These are phyloP conservation scores for Ectemnius cavifrons DNA, from an alignment of 2,888 invertebrate genomes.

Conservation along the genomic window DNA sequence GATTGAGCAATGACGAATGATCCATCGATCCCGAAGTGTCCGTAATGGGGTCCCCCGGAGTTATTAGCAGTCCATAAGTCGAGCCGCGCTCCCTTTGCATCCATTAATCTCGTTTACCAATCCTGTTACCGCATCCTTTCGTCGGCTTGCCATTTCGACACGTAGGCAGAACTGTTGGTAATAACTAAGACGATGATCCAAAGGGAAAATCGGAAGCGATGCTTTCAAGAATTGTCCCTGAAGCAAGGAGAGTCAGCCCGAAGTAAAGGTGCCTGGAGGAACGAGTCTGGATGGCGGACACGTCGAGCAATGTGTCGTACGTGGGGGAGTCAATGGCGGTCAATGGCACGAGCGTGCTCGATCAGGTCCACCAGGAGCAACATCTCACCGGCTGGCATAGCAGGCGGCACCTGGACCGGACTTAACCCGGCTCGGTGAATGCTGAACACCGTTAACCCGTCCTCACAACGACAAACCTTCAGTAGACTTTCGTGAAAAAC, in stretches of 20 bases:
- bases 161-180: background rate
- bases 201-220: slow-evolving; percentile 5
- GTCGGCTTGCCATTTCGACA: slow-evolving; percentile 19
- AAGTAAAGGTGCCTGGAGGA: slow-evolving; percentile 37
- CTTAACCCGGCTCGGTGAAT: slow-evolving; percentile 63
- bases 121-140: slow-evolving; percentile 46
- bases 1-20: slow-evolving; percentile 66
- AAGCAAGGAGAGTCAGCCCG: slow-evolving; percentile 13
- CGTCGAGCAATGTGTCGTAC: slow-evolving; percentile 61
- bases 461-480: slow-evolving; percentile 53
- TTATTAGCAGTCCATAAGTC: slow-evolving; percentile 59
- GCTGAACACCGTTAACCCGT: slow-evolving; percentile 59
- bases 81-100: slow-evolving; percentile 39
- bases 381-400: slow-evolving; percentile 70
- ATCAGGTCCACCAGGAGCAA: slow-evolving; percentile 72
- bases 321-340: slow-evolving; percentile 77
- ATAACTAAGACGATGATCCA: background rate
- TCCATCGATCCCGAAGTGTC: slow-evolving; percentile 57
- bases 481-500: slow-evolving; percentile 18
- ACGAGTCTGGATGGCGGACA: slow-evolving; percentile 47
- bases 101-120: slow-evolving; percentile 56
- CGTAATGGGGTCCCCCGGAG: slow-evolving; percentile 57
- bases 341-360: slow-evolving; percentile 76
- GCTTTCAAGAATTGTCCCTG: slow-evolving; percentile 39
- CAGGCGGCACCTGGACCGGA: slow-evolving; percentile 69